Percentiles rank a stretch among this genome's conserved stretches.
Evolutionary conservation across 2,888 invertebrate species (phyloP).

Genomic region (Dicranocentrus wangi): DNA sequence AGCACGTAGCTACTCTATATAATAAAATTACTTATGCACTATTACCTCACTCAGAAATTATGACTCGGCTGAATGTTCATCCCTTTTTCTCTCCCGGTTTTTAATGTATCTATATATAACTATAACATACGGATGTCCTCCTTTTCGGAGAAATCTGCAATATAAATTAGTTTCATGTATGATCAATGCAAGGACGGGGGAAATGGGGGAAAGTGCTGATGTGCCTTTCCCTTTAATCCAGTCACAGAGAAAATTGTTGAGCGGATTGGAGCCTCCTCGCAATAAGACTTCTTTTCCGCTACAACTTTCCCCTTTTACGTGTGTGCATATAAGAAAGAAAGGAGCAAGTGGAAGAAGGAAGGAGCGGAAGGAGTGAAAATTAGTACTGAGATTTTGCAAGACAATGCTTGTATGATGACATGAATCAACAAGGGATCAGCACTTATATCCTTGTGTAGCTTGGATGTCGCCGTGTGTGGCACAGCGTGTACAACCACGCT

Average conservation of each 20-base stretch:
- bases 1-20: background rate
- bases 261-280: too few relatives aligned
- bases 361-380: background rate
- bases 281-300: too few relatives aligned
- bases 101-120: background rate
- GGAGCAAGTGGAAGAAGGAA: too few relatives aligned
- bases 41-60: constrained; percentile 10
- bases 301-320: too few relatives aligned
- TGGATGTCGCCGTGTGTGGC: too few relatives aligned
- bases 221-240: constrained; percentile 2
- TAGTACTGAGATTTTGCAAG: constrained; percentile 1
- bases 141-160: background rate
- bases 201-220: constrained; percentile 3
- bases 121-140: background rate
- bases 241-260: constrained; percentile 2
- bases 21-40: constrained; percentile 18
- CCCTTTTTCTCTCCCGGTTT: background rate
- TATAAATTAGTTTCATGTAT: constrained; percentile 6
- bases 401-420: constrained; percentile 10
- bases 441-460: too few relatives aligned
- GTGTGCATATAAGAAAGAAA: too few relatives aligned
- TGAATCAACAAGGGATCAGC: constrained; percentile 6
- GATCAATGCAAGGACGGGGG: background rate
- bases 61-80: background rate
- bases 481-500: background rate